phyloP scores from a whole-genome alignment of 2,797 vertebrate species.

The Nyctibius grandis region DNA sequence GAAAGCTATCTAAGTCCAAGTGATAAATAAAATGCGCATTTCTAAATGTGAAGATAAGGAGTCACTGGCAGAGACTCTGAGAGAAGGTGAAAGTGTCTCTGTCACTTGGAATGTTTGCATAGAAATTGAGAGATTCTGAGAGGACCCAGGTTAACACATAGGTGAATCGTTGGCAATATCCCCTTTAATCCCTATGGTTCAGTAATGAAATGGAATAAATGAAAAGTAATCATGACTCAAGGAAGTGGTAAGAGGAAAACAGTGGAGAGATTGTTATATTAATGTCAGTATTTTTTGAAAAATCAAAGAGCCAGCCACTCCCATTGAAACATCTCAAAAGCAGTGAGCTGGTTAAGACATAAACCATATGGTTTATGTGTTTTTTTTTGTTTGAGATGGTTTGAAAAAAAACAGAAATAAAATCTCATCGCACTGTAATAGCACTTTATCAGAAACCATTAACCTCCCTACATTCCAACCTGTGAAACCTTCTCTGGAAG shows the following conservation, averaged over 20 bases:
- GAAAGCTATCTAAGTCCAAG: background rate
- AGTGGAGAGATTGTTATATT: background rate
- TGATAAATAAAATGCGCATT: background rate
- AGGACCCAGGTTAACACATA: background rate
- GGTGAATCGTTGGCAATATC: background rate
- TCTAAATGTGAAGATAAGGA: background rate
- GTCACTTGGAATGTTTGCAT: background rate
- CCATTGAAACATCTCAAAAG: background rate
- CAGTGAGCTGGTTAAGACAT: background rate
- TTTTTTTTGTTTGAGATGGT: background rate
- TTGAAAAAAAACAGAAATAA: background rate
- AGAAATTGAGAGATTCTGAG: background rate
- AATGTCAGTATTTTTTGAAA: background rate
- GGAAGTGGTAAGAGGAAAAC: background rate
- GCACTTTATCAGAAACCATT: background rate
- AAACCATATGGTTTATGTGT: rapidly evolving
- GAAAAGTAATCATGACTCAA: background rate
- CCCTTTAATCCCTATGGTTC: background rate
- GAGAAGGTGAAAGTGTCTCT: background rate
- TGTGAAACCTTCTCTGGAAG: background rate
- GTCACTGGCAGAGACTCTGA: background rate
- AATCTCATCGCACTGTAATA: background rate
- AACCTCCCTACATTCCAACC: background rate
- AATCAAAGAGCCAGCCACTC: background rate
- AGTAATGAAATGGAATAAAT: background rate